phyloP scores from a whole-genome alignment of 2,113 vertebrate species.

The Corythoichthys haematopterus region DNA sequence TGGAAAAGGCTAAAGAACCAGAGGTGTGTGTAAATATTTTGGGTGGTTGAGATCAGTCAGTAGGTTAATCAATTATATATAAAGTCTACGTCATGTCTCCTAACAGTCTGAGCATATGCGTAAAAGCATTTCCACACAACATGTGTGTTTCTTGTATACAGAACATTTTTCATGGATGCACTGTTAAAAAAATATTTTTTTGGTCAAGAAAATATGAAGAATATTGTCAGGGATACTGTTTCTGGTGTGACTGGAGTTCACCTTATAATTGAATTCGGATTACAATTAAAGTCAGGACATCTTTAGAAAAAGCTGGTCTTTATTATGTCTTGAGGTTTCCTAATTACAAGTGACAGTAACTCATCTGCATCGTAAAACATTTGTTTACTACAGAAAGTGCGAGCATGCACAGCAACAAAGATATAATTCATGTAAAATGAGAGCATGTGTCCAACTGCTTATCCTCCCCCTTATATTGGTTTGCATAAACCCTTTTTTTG shows the following conservation, averaged over 20 bases:
- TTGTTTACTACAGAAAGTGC: constrained; percentile 17
- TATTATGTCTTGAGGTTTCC: constrained; percentile 1
- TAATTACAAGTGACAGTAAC: constrained; percentile 13
- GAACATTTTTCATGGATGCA: neutral
- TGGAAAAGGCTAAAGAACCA: constrained; percentile 93
- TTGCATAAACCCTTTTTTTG: constrained; percentile 2
- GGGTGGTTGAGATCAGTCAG: neutral
- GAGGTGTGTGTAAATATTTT: constrained; percentile 71
- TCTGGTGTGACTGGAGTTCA: constrained; percentile 1
- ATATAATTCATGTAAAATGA: constrained; percentile 26
- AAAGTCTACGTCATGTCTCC: neutral
- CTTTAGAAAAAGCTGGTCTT: neutral
- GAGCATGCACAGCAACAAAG: constrained; percentile 27
- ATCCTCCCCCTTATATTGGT: constrained; percentile 12
- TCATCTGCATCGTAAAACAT: constrained; percentile 12
- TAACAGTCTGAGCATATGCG: neutral
- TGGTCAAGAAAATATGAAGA: neutral
- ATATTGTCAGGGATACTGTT: constrained; percentile 3
- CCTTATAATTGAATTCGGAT: constrained; percentile 1
- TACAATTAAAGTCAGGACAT: constrained; percentile 1
- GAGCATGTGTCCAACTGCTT: constrained; percentile 20
- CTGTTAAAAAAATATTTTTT: neutral
- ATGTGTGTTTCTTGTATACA: neutral
- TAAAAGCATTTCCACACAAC: neutral
- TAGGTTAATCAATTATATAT: neutral